Percentiles rank a stretch among this genome's conserved stretches.
Conservation (phyloP, 2,113 vertebrate species). For the Nannobrachium achirus region DNA sequence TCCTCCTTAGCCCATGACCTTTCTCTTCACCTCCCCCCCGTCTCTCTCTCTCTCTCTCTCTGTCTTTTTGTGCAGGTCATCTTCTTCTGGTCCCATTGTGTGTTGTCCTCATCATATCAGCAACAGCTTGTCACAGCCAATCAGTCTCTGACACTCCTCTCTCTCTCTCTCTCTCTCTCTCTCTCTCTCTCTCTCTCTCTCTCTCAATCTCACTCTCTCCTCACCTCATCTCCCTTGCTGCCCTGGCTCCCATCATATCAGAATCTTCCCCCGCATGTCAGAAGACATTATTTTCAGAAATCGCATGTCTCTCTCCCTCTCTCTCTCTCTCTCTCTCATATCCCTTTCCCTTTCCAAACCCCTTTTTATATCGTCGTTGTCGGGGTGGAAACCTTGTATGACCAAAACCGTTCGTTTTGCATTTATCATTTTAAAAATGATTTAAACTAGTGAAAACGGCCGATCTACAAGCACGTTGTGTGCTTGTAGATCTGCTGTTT, state of each 20-base stretch:
- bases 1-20: not conserved
- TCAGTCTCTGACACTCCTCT: conserved; percentile 52
- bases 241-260: conserved; percentile 48
- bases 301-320: conserved; percentile 16
- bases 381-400: too few relatives aligned
- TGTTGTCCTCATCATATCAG: conserved; percentile 72
- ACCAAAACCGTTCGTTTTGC: too few relatives aligned
- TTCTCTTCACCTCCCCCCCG: not conserved
- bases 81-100: conserved; percentile 50
- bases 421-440: too few relatives aligned
- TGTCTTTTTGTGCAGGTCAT: conserved; percentile 42
- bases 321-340: not conserved
- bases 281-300: conserved; percentile 59
- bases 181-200: not conserved
- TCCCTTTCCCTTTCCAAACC: too few relatives aligned
- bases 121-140: conserved; percentile 78
- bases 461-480: too few relatives aligned
- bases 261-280: conserved; percentile 63
- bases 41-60: conserved; percentile 16
- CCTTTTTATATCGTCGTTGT: too few relatives aligned
- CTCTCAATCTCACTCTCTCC: conserved; percentile 20
- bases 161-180: conserved; percentile 23
- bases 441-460: too few relatives aligned
- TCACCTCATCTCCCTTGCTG: conserved; percentile 52
- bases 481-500: too few relatives aligned